Percentiles rank a stretch among this genome's conserved stretches.
Evolutionary conservation across 1,140 invertebrate species (phyloP).

Genomic region (Drosophila lacertosa): DNA sequence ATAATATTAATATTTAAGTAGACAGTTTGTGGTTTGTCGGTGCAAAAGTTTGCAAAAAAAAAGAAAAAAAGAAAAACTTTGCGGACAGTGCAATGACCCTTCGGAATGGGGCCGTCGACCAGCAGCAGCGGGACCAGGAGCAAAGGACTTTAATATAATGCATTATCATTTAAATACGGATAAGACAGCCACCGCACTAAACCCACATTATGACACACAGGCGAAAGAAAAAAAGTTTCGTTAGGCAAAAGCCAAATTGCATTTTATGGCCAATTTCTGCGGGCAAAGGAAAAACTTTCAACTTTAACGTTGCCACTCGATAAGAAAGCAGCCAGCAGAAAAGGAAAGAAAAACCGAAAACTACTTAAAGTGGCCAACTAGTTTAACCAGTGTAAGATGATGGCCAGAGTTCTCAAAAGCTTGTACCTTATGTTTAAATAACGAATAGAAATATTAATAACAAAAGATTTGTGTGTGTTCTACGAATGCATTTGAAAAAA

Average conservation of each 20-base stretch:
- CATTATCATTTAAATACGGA: constrained; percentile 79
- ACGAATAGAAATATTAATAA: too few relatives aligned
- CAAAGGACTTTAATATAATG: constrained; percentile 62
- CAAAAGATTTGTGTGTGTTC: too few relatives aligned
- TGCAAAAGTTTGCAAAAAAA: constrained; percentile 31
- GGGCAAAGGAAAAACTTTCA: constrained; percentile 34
- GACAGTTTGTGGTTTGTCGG: constrained; percentile 19
- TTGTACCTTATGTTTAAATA: neutral
- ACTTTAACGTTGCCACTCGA: constrained; percentile 58
- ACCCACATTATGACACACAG: constrained; percentile 43
- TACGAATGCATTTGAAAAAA: too few relatives aligned
- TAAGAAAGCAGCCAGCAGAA: constrained; percentile 44
- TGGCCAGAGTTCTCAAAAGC: neutral
- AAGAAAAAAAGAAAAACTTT: constrained; percentile 36
- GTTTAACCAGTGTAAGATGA: too few relatives aligned
- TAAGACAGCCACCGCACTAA: constrained; percentile 31
- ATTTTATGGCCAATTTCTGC: constrained; percentile 71
- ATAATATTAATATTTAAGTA: constrained; percentile 70
- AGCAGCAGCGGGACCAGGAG: constrained; percentile 24
- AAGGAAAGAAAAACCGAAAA: constrained; percentile 5
- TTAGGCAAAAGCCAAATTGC: constrained; percentile 53
- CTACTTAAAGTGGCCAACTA: constrained; percentile 43
- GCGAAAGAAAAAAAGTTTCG: constrained; percentile 26
- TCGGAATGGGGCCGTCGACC: constrained; percentile 22
- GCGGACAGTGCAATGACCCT: constrained; percentile 39